Conservation (phyloP, 1,140 invertebrate species). For the Macrosteles quadrilineatus region DNA sequence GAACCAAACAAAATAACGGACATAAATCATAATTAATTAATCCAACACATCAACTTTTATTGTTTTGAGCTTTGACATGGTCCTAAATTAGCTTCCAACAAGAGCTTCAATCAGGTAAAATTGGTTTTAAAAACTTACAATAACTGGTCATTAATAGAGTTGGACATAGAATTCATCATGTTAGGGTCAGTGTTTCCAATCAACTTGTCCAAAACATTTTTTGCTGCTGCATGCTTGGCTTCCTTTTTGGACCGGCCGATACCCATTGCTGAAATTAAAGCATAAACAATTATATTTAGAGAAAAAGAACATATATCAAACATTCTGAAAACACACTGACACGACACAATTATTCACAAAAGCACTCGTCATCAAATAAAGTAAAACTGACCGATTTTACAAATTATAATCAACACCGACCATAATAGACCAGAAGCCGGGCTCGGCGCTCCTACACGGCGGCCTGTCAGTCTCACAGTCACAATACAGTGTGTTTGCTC, state of each 20-base stretch:
- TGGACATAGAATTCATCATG: not conserved
- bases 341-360: too few relatives aligned
- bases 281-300: too few relatives aligned
- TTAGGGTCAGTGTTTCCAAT: not conserved
- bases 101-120: not conserved
- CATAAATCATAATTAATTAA: not conserved
- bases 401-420: too few relatives aligned
- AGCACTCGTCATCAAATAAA: too few relatives aligned
- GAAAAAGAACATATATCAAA: too few relatives aligned
- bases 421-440: too few relatives aligned
- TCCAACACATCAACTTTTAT: not conserved
- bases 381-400: too few relatives aligned
- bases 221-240: not conserved
- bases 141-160: not conserved
- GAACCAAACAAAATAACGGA: not conserved
- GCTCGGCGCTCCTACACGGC: too few relatives aligned
- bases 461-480: too few relatives aligned
- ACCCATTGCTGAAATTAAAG: not conserved
- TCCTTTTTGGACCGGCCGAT: not conserved
- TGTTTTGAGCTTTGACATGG: not conserved
- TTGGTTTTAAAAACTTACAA: not conserved
- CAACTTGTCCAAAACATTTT: not conserved
- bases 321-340: too few relatives aligned
- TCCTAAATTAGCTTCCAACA: not conserved
- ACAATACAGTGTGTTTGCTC: not conserved